phyloP scores from a whole-genome alignment of 2,113 vertebrate genomes.

The Cavia aperea region DNA sequence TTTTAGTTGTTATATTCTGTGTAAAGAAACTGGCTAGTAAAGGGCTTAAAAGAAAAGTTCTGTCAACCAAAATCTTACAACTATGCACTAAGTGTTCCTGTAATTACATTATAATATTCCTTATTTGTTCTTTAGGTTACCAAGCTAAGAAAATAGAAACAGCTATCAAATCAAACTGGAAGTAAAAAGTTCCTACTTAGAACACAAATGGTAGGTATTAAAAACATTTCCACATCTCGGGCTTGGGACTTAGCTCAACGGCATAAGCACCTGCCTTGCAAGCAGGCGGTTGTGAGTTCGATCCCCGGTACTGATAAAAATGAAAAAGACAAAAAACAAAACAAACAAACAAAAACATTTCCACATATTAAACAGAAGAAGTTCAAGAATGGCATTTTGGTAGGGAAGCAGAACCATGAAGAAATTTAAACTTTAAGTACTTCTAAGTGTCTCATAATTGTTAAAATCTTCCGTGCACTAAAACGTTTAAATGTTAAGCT shows the following conservation, averaged over 20 bases:
- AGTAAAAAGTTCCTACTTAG: not conserved
- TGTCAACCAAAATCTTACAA: constrained; percentile 21
- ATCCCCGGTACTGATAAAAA: too few relatives aligned
- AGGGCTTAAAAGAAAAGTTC: constrained; percentile 12
- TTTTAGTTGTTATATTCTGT: constrained; percentile 29
- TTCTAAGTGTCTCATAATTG: not conserved
- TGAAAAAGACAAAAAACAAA: too few relatives aligned
- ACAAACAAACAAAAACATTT: not conserved
- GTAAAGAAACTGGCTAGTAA: constrained; percentile 43
- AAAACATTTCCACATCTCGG: not conserved
- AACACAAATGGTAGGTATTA: not conserved
- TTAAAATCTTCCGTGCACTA: not conserved
- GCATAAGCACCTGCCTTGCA: too few relatives aligned
- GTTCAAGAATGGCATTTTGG: constrained; percentile 16
- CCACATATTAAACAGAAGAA: not conserved
- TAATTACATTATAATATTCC: not conserved
- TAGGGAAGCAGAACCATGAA: not conserved
- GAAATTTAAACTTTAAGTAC: not conserved
- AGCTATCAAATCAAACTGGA: not conserved
- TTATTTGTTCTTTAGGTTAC: constrained; percentile 23
- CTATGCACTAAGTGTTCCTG: not conserved
- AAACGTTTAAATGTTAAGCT: not conserved
- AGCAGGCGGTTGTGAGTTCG: too few relatives aligned
- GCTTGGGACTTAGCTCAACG: too few relatives aligned
- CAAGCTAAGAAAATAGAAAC: constrained; percentile 21